Percentiles rank a stretch among this genome's conserved stretches.
phyloP scores from a whole-genome alignment of 2,113 vertebrate genomes.

The Nettapus auritus region DNA sequence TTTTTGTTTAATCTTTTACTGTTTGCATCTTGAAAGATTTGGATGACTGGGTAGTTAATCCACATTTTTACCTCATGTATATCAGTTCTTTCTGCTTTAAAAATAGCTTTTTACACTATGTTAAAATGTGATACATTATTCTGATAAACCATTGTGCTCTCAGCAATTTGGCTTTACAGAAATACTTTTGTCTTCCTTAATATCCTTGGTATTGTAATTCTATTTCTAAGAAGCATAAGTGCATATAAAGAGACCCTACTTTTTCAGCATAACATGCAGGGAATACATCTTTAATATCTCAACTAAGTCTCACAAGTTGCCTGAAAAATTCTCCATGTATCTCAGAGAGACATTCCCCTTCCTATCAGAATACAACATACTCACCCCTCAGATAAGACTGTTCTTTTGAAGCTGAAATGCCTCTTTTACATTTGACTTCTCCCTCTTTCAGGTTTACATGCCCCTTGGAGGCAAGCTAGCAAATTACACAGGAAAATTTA shows the following conservation, averaged over 20 bases:
- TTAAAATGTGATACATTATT: not conserved
- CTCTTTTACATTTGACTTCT: conserved; percentile 21
- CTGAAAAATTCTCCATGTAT: not conserved
- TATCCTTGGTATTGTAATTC: not conserved
- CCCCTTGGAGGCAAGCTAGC: conserved; percentile 29
- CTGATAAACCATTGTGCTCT: not conserved
- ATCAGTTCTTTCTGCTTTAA: not conserved
- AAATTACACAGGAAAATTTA: conserved; percentile 47
- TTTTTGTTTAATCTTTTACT: not conserved
- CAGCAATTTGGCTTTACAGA: not conserved
- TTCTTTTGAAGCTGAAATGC: conserved; percentile 18
- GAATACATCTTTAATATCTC: not conserved
- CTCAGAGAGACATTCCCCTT: not conserved
- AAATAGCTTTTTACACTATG: not conserved
- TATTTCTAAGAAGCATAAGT: not conserved
- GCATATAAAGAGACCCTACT: not conserved
- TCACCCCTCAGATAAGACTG: not conserved
- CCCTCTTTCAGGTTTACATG: conserved; percentile 37
- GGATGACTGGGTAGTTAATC: not conserved
- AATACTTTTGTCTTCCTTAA: not conserved
- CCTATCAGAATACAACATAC: not conserved
- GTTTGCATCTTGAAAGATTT: not conserved
- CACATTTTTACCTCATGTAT: not conserved
- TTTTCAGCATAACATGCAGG: not conserved
- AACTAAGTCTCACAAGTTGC: not conserved